Evolutionary conservation across 2,797 vertebrate species (phyloP).

Genomic region (Gila robusta): DNA sequence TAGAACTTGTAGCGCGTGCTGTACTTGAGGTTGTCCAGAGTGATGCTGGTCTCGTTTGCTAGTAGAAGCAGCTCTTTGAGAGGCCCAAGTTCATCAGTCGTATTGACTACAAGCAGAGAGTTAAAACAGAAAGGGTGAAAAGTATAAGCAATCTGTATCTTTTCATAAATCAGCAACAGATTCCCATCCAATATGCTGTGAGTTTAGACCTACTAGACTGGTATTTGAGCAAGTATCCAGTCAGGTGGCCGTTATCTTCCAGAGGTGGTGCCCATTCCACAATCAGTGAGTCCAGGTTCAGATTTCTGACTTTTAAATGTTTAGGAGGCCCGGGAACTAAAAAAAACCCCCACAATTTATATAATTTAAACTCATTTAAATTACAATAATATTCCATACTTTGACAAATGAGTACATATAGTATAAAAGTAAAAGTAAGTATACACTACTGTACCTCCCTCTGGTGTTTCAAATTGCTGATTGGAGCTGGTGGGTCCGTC

Average conservation of each 20-base stretch:
- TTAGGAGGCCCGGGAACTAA: constrained; percentile 90
- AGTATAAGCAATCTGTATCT: background rate
- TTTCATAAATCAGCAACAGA: background rate
- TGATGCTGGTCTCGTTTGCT: constrained; percentile 87
- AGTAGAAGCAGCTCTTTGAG: constrained; percentile 81
- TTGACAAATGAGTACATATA: background rate
- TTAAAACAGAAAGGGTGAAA: constrained; percentile 67
- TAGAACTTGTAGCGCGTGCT: constrained; percentile 95
- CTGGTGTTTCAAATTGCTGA: constrained; percentile 86
- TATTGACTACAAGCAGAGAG: constrained; percentile 82
- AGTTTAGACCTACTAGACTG: constrained; percentile 86
- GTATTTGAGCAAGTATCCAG: constrained; percentile 89
- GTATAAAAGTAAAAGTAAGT: background rate
- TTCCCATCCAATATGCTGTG: background rate
- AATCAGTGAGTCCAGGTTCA: constrained; percentile 86
- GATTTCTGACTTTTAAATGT: constrained; percentile 82
- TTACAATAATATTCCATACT: background rate
- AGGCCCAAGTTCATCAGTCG: constrained; percentile 87
- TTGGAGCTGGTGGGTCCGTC: constrained; percentile 88
- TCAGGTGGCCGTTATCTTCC: constrained; percentile 88
- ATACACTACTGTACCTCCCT: constrained; percentile 85
- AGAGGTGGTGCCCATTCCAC: constrained; percentile 90
- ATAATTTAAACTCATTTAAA: background rate
- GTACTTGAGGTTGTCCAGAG: constrained; percentile 87
- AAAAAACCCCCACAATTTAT: constrained; percentile 28